Conservation (phyloP, 1,140 invertebrate genomes). For the Sogatella furcifera region DNA sequence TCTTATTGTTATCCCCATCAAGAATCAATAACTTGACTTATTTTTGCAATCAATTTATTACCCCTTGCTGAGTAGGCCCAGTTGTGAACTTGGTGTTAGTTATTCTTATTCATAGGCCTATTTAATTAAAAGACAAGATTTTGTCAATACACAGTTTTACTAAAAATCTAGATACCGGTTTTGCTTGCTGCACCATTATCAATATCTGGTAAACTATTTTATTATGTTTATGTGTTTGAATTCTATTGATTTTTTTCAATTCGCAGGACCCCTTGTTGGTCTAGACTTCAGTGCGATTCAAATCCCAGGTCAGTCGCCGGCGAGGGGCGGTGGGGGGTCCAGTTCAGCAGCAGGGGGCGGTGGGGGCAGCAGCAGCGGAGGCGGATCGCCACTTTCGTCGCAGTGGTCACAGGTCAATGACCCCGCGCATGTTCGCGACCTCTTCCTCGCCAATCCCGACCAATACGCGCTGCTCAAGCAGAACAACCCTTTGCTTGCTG, state of each 20-base stretch:
- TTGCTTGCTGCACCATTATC: no score
- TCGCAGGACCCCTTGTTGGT: constrained; percentile 31
- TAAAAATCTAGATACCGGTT: no score
- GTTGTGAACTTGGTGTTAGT: no score
- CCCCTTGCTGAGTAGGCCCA: no score
- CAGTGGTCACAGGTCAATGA: constrained; percentile 45
- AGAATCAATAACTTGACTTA: no score
- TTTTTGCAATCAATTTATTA: no score
- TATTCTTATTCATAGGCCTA: no score
- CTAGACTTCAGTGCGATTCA: constrained; percentile 80
- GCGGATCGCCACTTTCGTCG: background rate
- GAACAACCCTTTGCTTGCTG: constrained; percentile 85
- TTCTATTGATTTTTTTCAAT: background rate
- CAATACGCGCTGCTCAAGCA: constrained; percentile 83
- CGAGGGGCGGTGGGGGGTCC: constrained; percentile 22
- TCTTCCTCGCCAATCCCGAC: constrained; percentile 86
- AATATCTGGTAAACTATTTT: no score
- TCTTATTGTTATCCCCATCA: no score
- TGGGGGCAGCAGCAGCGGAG: constrained; percentile 15
- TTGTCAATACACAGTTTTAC: no score
- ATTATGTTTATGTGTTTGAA: no score
- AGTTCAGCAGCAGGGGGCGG: constrained; percentile 21
- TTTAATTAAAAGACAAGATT: no score
- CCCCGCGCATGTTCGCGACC: constrained; percentile 76
- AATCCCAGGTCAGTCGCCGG: constrained; percentile 45